These are phyloP conservation scores for Maniola hyperantus DNA, from an alignment of 2,888 invertebrate species.

Conservation along the genomic window DNA sequence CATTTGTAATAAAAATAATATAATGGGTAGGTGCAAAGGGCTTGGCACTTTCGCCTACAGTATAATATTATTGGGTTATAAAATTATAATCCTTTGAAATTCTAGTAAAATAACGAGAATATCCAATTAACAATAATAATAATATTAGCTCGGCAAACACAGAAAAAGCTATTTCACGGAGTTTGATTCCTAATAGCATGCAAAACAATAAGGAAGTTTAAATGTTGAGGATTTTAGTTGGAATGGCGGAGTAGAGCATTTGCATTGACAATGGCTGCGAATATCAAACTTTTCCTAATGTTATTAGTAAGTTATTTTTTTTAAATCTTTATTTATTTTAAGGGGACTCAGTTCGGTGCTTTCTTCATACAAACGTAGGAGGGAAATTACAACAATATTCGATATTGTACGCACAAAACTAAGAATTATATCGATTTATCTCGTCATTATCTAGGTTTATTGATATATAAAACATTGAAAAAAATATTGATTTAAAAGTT, in stretches of 20 bases:
- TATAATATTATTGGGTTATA: not conserved
- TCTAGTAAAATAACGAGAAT: not conserved
- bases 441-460: too few species aligned
- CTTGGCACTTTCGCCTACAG: too few species aligned
- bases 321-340: too few species aligned
- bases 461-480: too few species aligned
- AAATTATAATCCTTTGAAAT: not conserved
- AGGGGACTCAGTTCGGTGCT: too few species aligned
- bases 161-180: constrained; percentile 32
- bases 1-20: too few species aligned
- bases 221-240: constrained; percentile 19
- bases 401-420: too few species aligned
- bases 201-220: constrained; percentile 28
- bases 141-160: constrained; percentile 13
- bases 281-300: constrained; percentile 1
- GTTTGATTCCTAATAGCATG: constrained; percentile 29
- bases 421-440: too few species aligned
- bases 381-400: too few species aligned
- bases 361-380: too few species aligned
- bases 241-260: not conserved
- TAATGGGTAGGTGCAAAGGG: too few species aligned
- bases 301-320: constrained; percentile 7
- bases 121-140: not conserved
- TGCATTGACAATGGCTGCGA: not conserved
- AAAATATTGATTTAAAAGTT: too few species aligned